A percentile compares a stretch with the other conserved stretches of the same genome.
phyloP scores from a whole-genome alignment of 2,113 vertebrate genomes.

The Merops nubicus region DNA sequence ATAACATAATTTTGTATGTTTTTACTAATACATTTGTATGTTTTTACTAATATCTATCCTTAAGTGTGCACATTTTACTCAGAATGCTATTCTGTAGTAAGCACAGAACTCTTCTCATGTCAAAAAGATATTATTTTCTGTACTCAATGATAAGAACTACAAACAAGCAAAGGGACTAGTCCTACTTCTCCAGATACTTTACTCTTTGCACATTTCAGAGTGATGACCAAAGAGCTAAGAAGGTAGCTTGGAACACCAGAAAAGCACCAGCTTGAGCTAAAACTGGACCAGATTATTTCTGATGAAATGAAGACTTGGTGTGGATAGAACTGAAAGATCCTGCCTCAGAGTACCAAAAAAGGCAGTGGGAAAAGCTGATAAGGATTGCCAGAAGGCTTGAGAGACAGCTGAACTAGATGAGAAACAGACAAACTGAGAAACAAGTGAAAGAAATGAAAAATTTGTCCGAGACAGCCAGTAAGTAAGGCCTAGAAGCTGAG shows the following conservation, averaged over 20 bases:
- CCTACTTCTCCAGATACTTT: background rate
- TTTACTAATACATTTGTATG: background rate
- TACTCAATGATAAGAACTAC: background rate
- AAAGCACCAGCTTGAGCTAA: background rate
- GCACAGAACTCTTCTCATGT: background rate
- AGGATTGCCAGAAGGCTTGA: background rate
- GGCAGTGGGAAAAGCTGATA: background rate
- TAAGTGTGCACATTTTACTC: background rate
- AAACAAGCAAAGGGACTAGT: background rate
- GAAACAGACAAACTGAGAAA: slow-evolving; percentile 1
- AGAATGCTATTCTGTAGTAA: background rate
- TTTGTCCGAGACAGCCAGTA: background rate
- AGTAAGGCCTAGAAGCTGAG: background rate
- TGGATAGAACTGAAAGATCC: background rate
- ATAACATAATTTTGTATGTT: background rate
- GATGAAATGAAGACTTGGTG: background rate
- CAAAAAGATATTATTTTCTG: background rate
- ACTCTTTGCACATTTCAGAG: background rate
- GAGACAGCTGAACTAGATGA: background rate
- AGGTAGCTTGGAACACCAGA: background rate
- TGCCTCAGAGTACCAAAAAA: background rate
- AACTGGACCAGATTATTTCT: background rate
- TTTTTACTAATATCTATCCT: background rate
- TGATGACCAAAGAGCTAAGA: background rate
- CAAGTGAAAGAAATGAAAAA: background rate